Evolutionary conservation across 2,888 invertebrate species (phyloP).

Genomic region (Dryococelus australis): DNA sequence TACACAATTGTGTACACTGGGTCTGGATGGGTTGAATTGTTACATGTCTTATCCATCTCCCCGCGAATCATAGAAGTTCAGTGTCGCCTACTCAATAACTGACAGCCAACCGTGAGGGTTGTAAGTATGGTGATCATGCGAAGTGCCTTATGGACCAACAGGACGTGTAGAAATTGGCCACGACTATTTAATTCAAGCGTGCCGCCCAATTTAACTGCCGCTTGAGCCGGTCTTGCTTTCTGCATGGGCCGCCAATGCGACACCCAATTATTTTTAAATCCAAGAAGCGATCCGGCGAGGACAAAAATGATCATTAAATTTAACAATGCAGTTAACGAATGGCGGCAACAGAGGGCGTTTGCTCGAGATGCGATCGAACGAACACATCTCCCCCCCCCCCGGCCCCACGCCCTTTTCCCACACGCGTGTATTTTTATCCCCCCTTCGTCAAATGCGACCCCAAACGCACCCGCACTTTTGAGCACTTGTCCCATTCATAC

Average conservation of each 20-base stretch:
- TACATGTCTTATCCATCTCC: too few species aligned
- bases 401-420: background rate
- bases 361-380: background rate
- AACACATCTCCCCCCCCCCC: background rate
- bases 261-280: constrained; percentile 10
- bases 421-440: background rate
- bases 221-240: background rate
- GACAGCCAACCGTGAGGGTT: too few species aligned
- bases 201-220: background rate
- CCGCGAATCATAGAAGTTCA: too few species aligned
- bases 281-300: background rate
- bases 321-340: constrained; percentile 16
- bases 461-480: background rate
- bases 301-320: constrained; percentile 16
- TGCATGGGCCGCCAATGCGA: background rate
- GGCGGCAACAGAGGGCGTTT: background rate
- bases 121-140: too few species aligned
- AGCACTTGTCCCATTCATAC: background rate
- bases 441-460: background rate
- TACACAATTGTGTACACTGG: too few species aligned
- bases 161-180: too few species aligned
- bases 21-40: too few species aligned
- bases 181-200: too few species aligned
- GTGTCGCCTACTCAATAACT: too few species aligned
- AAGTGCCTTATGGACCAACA: too few species aligned